phyloP scores from a whole-genome alignment of 2,797 vertebrate genomes.

The Lepus townsendii region DNA sequence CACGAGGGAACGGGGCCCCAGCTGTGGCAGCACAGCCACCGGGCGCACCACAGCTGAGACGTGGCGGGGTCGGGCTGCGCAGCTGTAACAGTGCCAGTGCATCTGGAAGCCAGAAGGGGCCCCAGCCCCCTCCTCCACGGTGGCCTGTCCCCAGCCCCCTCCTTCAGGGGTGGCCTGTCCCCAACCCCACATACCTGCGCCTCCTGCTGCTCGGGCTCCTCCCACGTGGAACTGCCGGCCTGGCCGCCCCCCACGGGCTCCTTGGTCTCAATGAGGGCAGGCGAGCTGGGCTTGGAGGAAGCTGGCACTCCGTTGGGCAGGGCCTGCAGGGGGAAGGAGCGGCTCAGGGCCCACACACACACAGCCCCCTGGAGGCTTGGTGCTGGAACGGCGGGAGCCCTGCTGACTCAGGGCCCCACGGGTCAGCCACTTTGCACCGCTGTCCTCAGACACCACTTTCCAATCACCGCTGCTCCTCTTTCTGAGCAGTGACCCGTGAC shows the following conservation, averaged over 20 bases:
- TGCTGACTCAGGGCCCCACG: too few species aligned
- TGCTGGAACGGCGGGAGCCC: too few species aligned
- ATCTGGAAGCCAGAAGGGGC: not conserved
- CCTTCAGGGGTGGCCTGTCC: not conserved
- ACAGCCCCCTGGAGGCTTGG: too few species aligned
- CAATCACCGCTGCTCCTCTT: too few species aligned
- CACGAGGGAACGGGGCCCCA: not conserved
- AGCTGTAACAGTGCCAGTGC: too few species aligned
- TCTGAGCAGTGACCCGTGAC: too few species aligned
- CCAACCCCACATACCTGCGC: constrained; percentile 87
- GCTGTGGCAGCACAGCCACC: not conserved
- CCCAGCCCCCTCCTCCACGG: too few species aligned
- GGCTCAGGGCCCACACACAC: too few species aligned
- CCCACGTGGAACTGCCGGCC: constrained; percentile 85
- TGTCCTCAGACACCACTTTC: too few species aligned
- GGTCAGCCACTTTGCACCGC: too few species aligned
- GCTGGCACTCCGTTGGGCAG: constrained; percentile 53
- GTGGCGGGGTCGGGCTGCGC: rapidly evolving
- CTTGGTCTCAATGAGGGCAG: constrained; percentile 91
- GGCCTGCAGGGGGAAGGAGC: constrained; percentile 1
- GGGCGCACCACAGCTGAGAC: rapidly evolving
- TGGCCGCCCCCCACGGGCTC: constrained; percentile 88
- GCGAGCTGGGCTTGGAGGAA: constrained; percentile 90
- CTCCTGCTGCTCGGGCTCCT: constrained; percentile 92
- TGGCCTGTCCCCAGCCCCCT: not conserved